Conservation (phyloP, 2,797 vertebrate genomes). For the Serranus cabrilla region DNA sequence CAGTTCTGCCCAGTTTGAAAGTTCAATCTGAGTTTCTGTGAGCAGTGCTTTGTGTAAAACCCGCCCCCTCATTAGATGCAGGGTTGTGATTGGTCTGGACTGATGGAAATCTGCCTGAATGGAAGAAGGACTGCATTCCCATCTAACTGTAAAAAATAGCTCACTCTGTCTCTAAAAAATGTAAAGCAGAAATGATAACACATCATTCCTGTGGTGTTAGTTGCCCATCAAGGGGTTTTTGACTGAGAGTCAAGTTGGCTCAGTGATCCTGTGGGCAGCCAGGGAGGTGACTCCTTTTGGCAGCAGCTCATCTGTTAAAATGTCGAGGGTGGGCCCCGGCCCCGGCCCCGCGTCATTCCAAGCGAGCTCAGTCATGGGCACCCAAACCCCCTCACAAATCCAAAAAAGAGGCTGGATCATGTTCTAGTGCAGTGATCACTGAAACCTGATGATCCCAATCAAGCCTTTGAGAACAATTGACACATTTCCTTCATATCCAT, state of each 20-base stretch:
- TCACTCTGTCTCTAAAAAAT: background rate
- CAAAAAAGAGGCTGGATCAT: conserved; percentile 30
- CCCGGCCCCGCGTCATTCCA: conserved; percentile 63
- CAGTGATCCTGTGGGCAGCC: conserved; percentile 46
- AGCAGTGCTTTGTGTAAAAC: too few species aligned
- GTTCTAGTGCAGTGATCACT: conserved; percentile 24
- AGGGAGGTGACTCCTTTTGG: conserved; percentile 71
- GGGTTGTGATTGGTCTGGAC: too few species aligned
- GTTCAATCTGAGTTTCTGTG: too few species aligned
- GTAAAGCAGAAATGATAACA: background rate
- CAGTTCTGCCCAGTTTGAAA: too few species aligned
- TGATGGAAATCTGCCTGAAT: too few species aligned
- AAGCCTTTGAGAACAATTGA: conserved; percentile 28
- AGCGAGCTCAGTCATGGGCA: conserved; percentile 72
- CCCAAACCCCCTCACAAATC: conserved; percentile 51
- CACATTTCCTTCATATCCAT: conserved; percentile 54
- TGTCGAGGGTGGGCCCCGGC: conserved; percentile 67
- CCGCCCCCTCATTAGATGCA: too few species aligned
- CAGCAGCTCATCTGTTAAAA: conserved; percentile 81
- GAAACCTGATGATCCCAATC: conserved; percentile 51
- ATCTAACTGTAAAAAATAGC: too few species aligned
- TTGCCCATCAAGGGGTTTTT: conserved; percentile 24
- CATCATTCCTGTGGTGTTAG: background rate
- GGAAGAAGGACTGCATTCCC: too few species aligned
- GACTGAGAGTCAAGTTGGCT: conserved; percentile 43